A percentile compares a stretch with the other conserved stretches of the same genome.
These are phyloP conservation scores for Poeciliopsis infans DNA, from an alignment of 2,797 vertebrate genomes.

Conservation along the genomic window DNA sequence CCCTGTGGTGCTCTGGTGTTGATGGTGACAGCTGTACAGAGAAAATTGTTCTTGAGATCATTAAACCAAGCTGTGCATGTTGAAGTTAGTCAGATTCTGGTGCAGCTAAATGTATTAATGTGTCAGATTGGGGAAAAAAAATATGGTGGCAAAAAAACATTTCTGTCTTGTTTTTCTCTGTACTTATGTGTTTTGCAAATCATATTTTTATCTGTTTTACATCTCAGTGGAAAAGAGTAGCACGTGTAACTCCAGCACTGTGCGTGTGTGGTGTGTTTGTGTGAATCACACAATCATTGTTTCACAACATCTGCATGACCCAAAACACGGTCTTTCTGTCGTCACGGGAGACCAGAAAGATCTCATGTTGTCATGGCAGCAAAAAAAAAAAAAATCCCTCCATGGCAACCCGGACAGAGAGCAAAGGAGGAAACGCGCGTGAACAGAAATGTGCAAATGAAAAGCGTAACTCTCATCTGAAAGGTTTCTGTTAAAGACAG, in stretches of 20 bases:
- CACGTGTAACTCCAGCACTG: slow-evolving; percentile 24
- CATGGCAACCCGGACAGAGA: slow-evolving; percentile 64
- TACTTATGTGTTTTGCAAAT: background rate
- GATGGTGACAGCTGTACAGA: background rate
- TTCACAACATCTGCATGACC: slow-evolving; percentile 40
- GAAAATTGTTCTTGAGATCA: background rate
- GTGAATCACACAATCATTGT: slow-evolving; percentile 31
- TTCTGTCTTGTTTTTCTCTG: background rate
- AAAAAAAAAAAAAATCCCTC: slow-evolving; percentile 48
- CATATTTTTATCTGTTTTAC: background rate
- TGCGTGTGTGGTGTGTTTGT: slow-evolving; percentile 6
- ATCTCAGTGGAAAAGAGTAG: background rate
- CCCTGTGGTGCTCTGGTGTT: background rate
- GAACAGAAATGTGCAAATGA: slow-evolving; percentile 30
- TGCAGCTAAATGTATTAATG: background rate
- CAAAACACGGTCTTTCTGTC: slow-evolving; percentile 31
- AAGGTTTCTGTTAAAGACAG: slow-evolving; percentile 26
- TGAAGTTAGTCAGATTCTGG: background rate
- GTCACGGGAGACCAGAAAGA: slow-evolving; percentile 63
- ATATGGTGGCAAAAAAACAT: background rate
- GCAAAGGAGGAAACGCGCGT: slow-evolving; percentile 10
- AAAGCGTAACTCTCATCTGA: slow-evolving; percentile 18
- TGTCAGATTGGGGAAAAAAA: background rate
- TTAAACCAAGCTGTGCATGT: background rate
- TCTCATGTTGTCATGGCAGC: slow-evolving; percentile 73